A percentile compares a stretch with the other conserved stretches of the same genome.
These are phyloP conservation scores for Callipepla californica DNA, from an alignment of 2,113 vertebrate species.

Conservation along the genomic window DNA sequence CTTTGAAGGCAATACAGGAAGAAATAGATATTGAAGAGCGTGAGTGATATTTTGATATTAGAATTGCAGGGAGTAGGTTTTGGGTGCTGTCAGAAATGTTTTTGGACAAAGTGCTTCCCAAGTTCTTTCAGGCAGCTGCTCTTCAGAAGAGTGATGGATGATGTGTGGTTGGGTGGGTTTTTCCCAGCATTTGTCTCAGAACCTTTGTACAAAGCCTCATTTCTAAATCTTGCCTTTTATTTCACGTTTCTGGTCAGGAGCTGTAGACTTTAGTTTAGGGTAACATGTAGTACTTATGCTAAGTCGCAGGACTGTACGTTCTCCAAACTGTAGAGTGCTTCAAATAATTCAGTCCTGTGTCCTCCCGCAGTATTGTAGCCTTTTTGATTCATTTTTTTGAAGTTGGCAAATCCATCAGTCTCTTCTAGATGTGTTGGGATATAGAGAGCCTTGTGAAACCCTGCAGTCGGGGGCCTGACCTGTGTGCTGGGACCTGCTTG, in stretches of 20 bases:
- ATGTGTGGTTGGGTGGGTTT: not conserved
- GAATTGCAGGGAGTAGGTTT: not conserved
- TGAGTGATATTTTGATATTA: not conserved
- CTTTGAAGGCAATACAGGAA: not conserved
- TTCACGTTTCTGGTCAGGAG: not conserved
- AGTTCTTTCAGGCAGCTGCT: not conserved
- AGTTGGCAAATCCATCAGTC: not conserved
- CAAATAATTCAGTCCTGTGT: not conserved
- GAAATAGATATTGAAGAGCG: not conserved
- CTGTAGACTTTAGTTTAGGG: not conserved
- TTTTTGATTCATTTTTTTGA: fast-evolving
- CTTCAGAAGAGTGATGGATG: not conserved
- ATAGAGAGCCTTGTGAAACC: not conserved
- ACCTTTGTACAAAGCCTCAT: not conserved
- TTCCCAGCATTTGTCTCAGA: not conserved
- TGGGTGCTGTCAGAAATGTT: not conserved
- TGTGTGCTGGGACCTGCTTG: not conserved
- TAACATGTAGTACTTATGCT: not conserved
- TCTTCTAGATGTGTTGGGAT: not conserved
- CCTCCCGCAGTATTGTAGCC: fast-evolving
- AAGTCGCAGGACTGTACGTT: not conserved
- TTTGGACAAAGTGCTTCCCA: not conserved
- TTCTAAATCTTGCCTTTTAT: not conserved
- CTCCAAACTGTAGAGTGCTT: not conserved
- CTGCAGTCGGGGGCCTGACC: not conserved